Base-by-base conservation (phyloP, 2,113 vertebrate genomes). In the Cariama cristata region DNA sequence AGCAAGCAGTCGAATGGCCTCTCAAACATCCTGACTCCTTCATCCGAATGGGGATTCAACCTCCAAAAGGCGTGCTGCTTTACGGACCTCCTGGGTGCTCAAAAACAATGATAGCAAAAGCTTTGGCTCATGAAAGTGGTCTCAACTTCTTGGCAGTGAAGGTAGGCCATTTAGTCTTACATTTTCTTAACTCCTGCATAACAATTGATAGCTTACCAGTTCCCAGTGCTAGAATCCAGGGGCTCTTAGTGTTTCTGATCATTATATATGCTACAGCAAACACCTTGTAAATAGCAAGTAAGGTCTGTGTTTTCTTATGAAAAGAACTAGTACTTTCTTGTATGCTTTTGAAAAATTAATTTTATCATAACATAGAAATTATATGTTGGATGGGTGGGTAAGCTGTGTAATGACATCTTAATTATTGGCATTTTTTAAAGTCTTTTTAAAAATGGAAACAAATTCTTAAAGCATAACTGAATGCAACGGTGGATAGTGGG, bases 21-120 rank as follows among this genome's bases (percentile, higher is more conserved):
- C 98, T 99, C 91, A 99, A 98, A 79, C 99, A 99, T 95, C 99
- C 99, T 0, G 99, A 99, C 44, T 98, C 99, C 88, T 99, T 99
- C 96, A 95, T 82, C 60, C 98, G 98, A 40, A 99, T 99, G 99
- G 99, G 99, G 11, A 99, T 99, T 96, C 98, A 98, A 92, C 99
- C 99, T 49, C 99, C 99, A 1, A 99, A 98, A 97, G 99, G 99
- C 24, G 98, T 99, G 45, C 98, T 99, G 42, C 98, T 99, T 21
- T 99, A 99, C 0, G 99, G 99, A 14, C 99, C 99, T 19, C 99
- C 99, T 4, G 99, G 99, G n/a, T 99, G 99, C 97, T 99, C 99
- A 47, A 99, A 99, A 97, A 99, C 99, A 77, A 99, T 99, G 99
- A 99, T 99, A 49, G 99, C 99, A 49, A 99, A 99, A 97, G 99